These are phyloP conservation scores for Dryococelus australis DNA, from an alignment of 2,888 invertebrate species.

Conservation along the genomic window DNA sequence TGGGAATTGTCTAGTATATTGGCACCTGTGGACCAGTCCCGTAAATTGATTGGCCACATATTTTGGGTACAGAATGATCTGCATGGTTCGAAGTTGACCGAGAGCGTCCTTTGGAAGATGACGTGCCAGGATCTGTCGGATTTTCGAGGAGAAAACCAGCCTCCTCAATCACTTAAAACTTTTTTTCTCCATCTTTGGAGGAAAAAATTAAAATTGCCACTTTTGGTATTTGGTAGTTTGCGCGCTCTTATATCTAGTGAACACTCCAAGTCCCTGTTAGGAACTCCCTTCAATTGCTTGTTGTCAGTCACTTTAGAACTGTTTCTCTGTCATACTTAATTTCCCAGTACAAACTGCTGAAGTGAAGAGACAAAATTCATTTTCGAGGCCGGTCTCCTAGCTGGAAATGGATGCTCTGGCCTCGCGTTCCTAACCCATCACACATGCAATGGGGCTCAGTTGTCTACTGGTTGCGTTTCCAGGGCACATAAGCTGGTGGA, in stretches of 20 bases:
- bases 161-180: conserved; percentile 19
- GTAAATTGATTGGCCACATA: background rate
- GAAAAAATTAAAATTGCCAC: conserved; percentile 27
- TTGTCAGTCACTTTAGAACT: conserved; percentile 49
- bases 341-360: conserved; percentile 44
- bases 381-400: conserved; percentile 52
- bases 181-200: conserved; percentile 24
- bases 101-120: conserved; percentile 29
- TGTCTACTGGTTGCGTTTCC: conserved; percentile 61
- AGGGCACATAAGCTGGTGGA: conserved; percentile 53
- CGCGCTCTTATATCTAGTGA: conserved; percentile 50
- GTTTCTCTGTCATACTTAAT: conserved; percentile 46
- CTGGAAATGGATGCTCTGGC: conserved; percentile 50
- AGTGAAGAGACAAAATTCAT: background rate
- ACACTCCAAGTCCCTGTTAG: conserved; percentile 41
- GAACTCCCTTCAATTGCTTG: conserved; percentile 49
- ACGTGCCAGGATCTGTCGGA: conserved; percentile 44
- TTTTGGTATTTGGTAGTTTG: conserved; percentile 52
- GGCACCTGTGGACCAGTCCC: background rate
- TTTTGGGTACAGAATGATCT: background rate
- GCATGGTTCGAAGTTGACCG: background rate
- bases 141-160: conserved; percentile 9
- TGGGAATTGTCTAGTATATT: background rate
- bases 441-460: conserved; percentile 65
- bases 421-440: conserved; percentile 58